Conservation (phyloP, 2,113 vertebrate species). For the Oryzias melastigma region DNA sequence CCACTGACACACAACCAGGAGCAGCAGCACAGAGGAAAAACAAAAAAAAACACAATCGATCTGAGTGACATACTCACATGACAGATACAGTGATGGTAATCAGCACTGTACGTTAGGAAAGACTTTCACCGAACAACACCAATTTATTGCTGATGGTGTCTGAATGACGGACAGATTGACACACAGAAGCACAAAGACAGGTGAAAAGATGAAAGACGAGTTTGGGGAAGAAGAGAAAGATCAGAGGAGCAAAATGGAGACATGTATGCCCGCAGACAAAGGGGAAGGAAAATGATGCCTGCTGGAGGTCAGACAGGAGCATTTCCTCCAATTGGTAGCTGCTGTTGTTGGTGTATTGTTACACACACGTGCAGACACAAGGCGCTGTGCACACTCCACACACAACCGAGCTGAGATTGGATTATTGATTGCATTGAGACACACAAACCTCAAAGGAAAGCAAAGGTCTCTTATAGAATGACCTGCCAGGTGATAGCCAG, state of each 20-base stretch:
- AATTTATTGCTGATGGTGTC: conserved; percentile 53
- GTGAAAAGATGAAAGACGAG: conserved; percentile 49
- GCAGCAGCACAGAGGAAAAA: conserved; percentile 25
- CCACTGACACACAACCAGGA: conserved; percentile 37
- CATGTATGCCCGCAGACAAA: conserved; percentile 24
- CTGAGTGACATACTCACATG: conserved; percentile 58
- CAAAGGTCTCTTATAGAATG: conserved; percentile 38
- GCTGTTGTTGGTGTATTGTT: conserved; percentile 57
- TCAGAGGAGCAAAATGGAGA: conserved; percentile 41
- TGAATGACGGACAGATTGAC: conserved; percentile 54
- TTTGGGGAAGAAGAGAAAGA: conserved; percentile 26
- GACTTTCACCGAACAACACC: conserved; percentile 45
- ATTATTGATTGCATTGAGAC: conserved; percentile 65
- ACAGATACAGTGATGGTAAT: conserved; percentile 71
- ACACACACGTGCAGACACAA: conserved; percentile 41
- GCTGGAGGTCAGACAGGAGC: conserved; percentile 66
- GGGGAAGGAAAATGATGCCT: conserved; percentile 50
- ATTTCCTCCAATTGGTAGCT: conserved; percentile 46
- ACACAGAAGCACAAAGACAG: conserved; percentile 60
- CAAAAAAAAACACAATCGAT: conserved; percentile 52
- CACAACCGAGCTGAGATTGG: conserved; percentile 57
- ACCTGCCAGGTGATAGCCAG: conserved; percentile 40
- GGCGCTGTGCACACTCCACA: conserved; percentile 16
- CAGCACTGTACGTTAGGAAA: conserved; percentile 56
- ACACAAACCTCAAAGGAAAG: conserved; percentile 56